Conservation (phyloP, 2,113 vertebrate genomes). For the Dipodomys merriami region DNA sequence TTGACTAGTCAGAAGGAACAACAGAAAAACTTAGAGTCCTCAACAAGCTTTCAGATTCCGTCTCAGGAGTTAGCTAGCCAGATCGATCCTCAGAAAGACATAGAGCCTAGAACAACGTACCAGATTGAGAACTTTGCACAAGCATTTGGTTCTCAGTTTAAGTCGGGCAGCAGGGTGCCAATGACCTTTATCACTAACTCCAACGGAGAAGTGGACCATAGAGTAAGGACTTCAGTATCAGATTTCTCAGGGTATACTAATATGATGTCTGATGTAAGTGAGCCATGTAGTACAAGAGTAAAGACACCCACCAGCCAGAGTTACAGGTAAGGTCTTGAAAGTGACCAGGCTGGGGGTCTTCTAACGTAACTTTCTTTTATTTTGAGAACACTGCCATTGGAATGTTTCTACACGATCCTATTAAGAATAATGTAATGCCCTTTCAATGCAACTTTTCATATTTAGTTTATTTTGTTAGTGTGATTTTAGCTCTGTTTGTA, state of each 20-base stretch:
- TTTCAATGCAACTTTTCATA: conserved; percentile 99
- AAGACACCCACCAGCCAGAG: conserved; percentile 99
- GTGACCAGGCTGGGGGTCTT: conserved; percentile 88
- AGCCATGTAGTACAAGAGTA: conserved; percentile 98
- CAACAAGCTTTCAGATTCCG: conserved; percentile 92
- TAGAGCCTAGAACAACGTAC: conserved; percentile 93
- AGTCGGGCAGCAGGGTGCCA: conserved; percentile 97
- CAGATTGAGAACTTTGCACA: conserved; percentile 99
- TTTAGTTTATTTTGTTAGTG: conserved; percentile 93
- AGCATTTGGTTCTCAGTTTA: conserved; percentile 99
- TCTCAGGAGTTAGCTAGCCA: conserved; percentile 94
- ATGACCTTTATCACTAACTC: conserved; percentile 94
- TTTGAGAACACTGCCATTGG: conserved; percentile 99
- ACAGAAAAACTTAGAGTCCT: conserved; percentile 90
- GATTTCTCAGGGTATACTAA: conserved; percentile 99
- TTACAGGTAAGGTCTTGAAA: conserved; percentile 96
- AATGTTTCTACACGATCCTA: conserved; percentile 97
- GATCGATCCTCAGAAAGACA: conserved; percentile 94
- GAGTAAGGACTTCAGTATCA: conserved; percentile 98
- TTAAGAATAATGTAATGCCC: conserved; percentile 98
- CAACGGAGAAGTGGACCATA: conserved; percentile 95
- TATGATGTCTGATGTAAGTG: conserved; percentile 98
- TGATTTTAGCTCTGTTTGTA: conserved; percentile 94
- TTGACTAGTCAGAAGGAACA: conserved; percentile 94
- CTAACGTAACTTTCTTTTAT: conserved; percentile 92